Percentiles rank a stretch among this genome's conserved stretches.
Evolutionary conservation across 2,888 invertebrate genomes (phyloP).

Genomic region (Eutolmus rufibarbis): DNA sequence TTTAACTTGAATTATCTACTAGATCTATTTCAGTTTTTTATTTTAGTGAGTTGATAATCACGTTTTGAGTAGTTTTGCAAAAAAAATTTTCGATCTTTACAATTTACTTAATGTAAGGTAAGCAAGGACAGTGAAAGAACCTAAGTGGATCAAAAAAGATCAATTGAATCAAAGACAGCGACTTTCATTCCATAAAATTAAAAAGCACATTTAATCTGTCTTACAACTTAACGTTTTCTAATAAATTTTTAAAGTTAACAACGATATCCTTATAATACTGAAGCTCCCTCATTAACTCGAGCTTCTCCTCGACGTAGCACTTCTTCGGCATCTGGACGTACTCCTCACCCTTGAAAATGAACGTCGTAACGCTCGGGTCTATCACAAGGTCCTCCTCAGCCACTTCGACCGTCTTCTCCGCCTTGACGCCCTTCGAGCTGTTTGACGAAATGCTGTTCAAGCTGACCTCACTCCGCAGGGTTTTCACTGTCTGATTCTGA

Average conservation of each 20-base stretch:
- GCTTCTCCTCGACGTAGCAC: conserved; percentile 55
- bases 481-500: not conserved
- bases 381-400: not conserved
- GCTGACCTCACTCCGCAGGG: not conserved
- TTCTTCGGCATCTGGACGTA: conserved; percentile 60
- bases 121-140: too few species aligned
- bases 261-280: conserved; percentile 52
- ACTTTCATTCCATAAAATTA: not conserved
- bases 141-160: not conserved
- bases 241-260: conserved; percentile 48
- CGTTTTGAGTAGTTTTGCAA: too few species aligned
- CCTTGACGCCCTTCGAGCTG: not conserved
- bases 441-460: not conserved
- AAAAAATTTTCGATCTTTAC: too few species aligned
- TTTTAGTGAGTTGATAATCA: too few species aligned
- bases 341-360: conserved; percentile 57
- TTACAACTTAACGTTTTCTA: conserved; percentile 4
- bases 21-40: too few species aligned
- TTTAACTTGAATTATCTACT: too few species aligned
- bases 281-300: conserved; percentile 51
- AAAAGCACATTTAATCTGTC: not conserved
- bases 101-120: too few species aligned
- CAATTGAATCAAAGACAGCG: not conserved
- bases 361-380: conserved; percentile 51
- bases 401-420: not conserved